phyloP scores from a whole-genome alignment of 1,140 invertebrate species.

The Holcopasites calliopsidis region DNA sequence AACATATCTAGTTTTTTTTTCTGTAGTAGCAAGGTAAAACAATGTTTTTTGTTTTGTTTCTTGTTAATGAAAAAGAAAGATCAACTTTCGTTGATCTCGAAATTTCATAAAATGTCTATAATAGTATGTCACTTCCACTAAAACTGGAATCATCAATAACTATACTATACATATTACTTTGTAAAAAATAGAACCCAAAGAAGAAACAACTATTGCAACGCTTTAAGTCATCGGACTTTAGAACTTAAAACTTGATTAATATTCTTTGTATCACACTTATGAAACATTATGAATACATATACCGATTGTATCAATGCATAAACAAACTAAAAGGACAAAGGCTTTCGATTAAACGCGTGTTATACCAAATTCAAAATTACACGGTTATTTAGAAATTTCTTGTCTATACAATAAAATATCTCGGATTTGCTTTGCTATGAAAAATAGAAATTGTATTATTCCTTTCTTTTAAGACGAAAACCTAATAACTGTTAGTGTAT shows the following conservation, averaged over 20 bases:
- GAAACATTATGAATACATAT: conserved; percentile 14
- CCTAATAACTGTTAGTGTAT: too few species aligned
- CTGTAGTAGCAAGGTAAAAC: conserved; percentile 65
- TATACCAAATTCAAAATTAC: conserved; percentile 30
- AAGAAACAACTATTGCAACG: conserved; percentile 62
- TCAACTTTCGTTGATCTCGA: conserved; percentile 57
- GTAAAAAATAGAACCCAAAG: conserved; percentile 69
- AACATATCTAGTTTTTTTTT: conserved; percentile 65
- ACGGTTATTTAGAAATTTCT: conserved; percentile 26
- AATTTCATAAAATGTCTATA: conserved; percentile 70
- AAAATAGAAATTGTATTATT: conserved; percentile 7
- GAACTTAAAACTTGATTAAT: conserved; percentile 46
- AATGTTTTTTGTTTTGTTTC: conserved; percentile 58
- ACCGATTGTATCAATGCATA: background rate
- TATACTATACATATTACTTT: conserved; percentile 71
- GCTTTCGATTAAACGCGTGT: conserved; percentile 2
- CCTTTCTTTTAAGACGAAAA: too few species aligned
- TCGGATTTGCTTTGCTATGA: background rate
- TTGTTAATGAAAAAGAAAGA: conserved; percentile 63
- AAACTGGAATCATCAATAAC: conserved; percentile 77
- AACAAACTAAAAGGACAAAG: background rate
- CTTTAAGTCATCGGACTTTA: conserved; percentile 46
- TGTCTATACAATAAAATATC: conserved; percentile 22
- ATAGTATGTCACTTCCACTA: conserved; percentile 75
- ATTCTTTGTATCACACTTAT: conserved; percentile 16